These are phyloP conservation scores for Gila orcuttii DNA, from an alignment of 2,113 vertebrate genomes.

Conservation along the genomic window DNA sequence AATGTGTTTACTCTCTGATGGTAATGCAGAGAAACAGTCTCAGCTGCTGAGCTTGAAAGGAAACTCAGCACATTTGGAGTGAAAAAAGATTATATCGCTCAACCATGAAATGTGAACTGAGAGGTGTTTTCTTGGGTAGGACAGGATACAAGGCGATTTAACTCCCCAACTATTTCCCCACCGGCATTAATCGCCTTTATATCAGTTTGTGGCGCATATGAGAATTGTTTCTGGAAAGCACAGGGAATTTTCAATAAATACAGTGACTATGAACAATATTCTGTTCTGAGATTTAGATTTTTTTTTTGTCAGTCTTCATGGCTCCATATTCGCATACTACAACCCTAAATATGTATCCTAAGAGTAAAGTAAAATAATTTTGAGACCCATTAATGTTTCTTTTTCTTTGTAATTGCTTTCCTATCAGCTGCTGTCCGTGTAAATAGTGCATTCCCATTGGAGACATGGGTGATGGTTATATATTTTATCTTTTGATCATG, in stretches of 20 bases:
- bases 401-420: not conserved
- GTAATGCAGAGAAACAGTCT: conserved; percentile 49
- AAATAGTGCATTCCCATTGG: not conserved
- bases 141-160: conserved; percentile 65
- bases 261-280: not conserved
- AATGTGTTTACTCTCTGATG: conserved; percentile 21
- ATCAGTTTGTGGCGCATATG: not conserved
- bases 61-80: conserved; percentile 44
- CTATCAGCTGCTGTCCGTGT: not conserved
- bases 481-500: not conserved
- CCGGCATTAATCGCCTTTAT: not conserved
- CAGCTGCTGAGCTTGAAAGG: conserved; percentile 39
- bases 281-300: not conserved
- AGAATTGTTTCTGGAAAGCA: not conserved
- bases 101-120: conserved; percentile 71
- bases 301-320: not conserved
- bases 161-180: conserved; percentile 48
- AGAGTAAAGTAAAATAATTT: not conserved
- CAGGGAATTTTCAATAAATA: not conserved
- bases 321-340: not conserved
- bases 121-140: conserved; percentile 62
- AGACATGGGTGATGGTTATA: not conserved
- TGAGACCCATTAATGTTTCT: not conserved
- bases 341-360: not conserved
- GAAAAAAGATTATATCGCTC: conserved; percentile 58